phyloP scores from a whole-genome alignment of 2,888 invertebrate genomes.

The Lasioglossum zephyrum region DNA sequence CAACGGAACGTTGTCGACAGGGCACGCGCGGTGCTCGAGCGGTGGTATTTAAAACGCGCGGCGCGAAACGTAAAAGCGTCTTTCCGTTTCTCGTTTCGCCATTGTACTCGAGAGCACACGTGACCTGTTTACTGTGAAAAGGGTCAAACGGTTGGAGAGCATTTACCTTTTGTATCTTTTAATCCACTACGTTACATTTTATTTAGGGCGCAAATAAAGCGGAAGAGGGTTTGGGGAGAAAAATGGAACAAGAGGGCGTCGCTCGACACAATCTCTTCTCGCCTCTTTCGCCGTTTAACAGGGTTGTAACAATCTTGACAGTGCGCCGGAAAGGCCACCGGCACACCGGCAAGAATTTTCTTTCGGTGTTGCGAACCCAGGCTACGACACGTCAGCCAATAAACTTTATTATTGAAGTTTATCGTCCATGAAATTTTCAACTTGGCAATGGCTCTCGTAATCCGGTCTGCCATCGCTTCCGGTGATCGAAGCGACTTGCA shows the following conservation, averaged over 20 bases:
- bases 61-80: constrained; percentile 1
- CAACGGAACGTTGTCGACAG: neutral
- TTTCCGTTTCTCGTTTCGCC: neutral
- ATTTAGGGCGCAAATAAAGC: constrained; percentile 10
- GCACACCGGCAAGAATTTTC: neutral
- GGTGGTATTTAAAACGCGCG: constrained; percentile 19
- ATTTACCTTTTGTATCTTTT: constrained; percentile 24
- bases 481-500: neutral
- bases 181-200: neutral
- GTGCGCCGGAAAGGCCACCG: neutral
- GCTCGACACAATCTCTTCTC: neutral
- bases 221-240: neutral
- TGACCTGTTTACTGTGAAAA: constrained; percentile 38
- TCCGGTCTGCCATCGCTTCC: constrained; percentile 8
- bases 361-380: neutral
- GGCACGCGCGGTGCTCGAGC: neutral
- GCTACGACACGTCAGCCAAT: constrained; percentile 18
- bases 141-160: constrained; percentile 7
- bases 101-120: constrained; percentile 5
- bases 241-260: neutral
- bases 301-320: constrained; percentile 10
- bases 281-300: neutral
- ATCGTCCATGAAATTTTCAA: constrained; percentile 50
- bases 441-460: constrained; percentile 23
- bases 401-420: constrained; percentile 60